Percentiles rank a stretch among this genome's conserved stretches.
Conservation (phyloP, 2,797 vertebrate species). For the Molothrus ater region DNA sequence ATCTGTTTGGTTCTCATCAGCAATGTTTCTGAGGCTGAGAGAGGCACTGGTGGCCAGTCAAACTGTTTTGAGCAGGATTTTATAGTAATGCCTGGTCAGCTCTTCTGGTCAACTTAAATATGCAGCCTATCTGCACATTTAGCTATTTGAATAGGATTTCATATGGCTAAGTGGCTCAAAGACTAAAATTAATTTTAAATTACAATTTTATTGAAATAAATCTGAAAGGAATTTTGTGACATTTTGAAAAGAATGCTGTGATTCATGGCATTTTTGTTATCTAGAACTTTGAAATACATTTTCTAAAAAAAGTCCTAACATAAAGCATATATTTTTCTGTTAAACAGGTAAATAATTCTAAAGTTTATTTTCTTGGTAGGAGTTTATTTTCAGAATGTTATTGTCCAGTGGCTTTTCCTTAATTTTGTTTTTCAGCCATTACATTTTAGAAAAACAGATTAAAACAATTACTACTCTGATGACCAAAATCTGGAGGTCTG, state of each 20-base stretch:
- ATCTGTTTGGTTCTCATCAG: slow-evolving; percentile 55
- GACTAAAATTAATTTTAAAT: neutral
- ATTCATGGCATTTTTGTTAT: neutral
- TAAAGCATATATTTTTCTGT: neutral
- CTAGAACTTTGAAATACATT: neutral
- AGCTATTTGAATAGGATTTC: neutral
- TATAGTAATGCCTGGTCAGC: slow-evolving; percentile 5
- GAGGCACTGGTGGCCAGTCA: slow-evolving; percentile 35
- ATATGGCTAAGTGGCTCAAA: neutral
- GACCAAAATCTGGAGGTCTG: slow-evolving; percentile 32
- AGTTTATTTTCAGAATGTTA: neutral
- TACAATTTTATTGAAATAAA: neutral
- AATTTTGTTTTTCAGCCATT: neutral
- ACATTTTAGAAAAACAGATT: slow-evolving; percentile 39
- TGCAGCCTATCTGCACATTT: neutral
- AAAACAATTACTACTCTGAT: slow-evolving; percentile 35
- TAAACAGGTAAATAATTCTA: neutral
- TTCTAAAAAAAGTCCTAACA: neutral
- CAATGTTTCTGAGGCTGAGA: slow-evolving; percentile 30
- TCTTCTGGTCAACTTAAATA: neutral
- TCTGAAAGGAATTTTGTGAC: neutral
- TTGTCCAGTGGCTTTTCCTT: neutral
- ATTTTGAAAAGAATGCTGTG: neutral
- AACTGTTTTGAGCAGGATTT: slow-evolving; percentile 32
- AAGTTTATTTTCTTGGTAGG: neutral